A percentile compares a stretch with the other conserved stretches of the same genome.
Evolutionary conservation across 1,140 invertebrate species (phyloP).

Genomic region (Drosophila paulistorum): DNA sequence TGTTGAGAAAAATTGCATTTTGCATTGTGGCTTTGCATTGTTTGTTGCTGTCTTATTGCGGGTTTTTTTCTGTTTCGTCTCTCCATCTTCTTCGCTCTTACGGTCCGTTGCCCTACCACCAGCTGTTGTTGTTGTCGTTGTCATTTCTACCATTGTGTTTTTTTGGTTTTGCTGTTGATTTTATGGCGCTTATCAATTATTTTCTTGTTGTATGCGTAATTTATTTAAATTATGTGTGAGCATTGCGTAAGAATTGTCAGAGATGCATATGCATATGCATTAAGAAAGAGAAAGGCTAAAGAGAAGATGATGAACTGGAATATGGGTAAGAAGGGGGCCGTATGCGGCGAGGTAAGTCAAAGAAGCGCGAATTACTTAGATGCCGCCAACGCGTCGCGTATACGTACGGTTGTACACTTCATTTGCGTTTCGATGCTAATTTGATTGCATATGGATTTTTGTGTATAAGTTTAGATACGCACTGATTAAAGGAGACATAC

Average conservation of each 20-base stretch:
- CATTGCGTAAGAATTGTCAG: slow-evolving; percentile 71
- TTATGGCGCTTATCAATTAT: slow-evolving; percentile 74
- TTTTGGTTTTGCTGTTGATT: slow-evolving; percentile 21
- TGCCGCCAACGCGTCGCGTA: slow-evolving; percentile 22
- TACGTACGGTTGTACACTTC: slow-evolving; percentile 46
- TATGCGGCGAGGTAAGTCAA: background rate
- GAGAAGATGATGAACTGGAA: background rate
- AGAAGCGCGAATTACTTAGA: slow-evolving; percentile 10
- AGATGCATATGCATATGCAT: slow-evolving; percentile 17
- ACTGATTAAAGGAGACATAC: slow-evolving; percentile 33
- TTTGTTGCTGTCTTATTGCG: slow-evolving; percentile 32
- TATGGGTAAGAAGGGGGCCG: background rate
- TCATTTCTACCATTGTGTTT: slow-evolving; percentile 25
- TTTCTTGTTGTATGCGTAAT: slow-evolving; percentile 58
- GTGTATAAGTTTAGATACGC: slow-evolving; percentile 35
- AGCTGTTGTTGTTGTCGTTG: slow-evolving; percentile 31
- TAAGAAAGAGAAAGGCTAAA: slow-evolving; percentile 25
- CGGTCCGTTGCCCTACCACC: slow-evolving; percentile 15
- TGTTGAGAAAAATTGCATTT: slow-evolving; percentile 60
- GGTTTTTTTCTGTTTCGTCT: slow-evolving; percentile 4
- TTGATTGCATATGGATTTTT: slow-evolving; percentile 54
- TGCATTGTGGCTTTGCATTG: slow-evolving; percentile 52
- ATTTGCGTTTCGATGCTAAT: slow-evolving; percentile 61
- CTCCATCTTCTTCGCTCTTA: slow-evolving; percentile 4
- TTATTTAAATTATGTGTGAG: slow-evolving; percentile 60